Evolutionary conservation across 2,797 vertebrate species (phyloP).

Genomic region (Lacerta bilineata): DNA sequence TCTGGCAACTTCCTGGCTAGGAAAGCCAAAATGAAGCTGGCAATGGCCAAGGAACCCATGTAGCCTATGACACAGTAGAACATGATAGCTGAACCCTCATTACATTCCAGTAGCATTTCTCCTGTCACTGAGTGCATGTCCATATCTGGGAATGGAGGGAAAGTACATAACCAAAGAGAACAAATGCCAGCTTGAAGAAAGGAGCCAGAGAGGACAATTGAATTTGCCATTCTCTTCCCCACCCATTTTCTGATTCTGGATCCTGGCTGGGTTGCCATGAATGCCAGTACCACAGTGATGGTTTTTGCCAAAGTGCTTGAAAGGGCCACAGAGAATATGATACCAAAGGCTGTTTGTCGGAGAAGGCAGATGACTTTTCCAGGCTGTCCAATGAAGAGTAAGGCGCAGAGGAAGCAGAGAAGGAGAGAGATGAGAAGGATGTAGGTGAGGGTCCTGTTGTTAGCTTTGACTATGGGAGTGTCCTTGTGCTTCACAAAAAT

Average conservation of each 20-base stretch:
- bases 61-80: conserved; percentile 8
- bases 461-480: conserved; percentile 21
- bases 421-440: conserved; percentile 9
- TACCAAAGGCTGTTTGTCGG: conserved; percentile 18
- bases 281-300: conserved; percentile 19
- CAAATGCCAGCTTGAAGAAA: background rate
- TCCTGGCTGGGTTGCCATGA: conserved; percentile 18
- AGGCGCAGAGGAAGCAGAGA: conserved; percentile 13
- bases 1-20: conserved; percentile 18
- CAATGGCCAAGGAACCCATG: conserved; percentile 3
- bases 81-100: background rate
- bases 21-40: conserved; percentile 6
- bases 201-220: background rate
- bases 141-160: conserved; percentile 4
- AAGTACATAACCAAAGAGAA: background rate
- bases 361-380: background rate
- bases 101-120: conserved; percentile 17
- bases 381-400: conserved; percentile 3
- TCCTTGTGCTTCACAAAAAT: background rate
- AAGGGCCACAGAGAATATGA: background rate
- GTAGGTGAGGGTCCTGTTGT: conserved; percentile 8
- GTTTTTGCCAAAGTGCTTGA: conserved; percentile 15
- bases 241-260: conserved; percentile 9
- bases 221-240: background rate
- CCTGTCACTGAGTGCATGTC: background rate